phyloP scores from a whole-genome alignment of 2,888 invertebrate species.

The Tridacna gigas region DNA sequence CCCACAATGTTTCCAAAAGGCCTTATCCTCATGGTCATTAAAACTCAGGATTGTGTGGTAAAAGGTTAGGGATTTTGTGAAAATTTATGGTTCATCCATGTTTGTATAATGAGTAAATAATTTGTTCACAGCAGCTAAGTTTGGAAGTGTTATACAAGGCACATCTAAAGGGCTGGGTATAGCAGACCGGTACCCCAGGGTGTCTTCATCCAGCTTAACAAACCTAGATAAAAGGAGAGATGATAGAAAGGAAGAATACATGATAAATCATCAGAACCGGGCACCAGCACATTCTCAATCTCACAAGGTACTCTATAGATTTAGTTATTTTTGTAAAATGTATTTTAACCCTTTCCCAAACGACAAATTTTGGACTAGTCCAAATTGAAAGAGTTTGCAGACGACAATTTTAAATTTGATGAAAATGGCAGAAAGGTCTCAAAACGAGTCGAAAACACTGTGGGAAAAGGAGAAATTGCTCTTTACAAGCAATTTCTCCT shows the following conservation, averaged over 20 bases:
- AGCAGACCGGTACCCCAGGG: slow-evolving; percentile 63
- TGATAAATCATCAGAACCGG: slow-evolving; percentile 3
- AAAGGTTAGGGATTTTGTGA: not conserved
- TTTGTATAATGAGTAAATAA: not conserved
- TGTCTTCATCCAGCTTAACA: slow-evolving; percentile 31
- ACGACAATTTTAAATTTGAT: no score
- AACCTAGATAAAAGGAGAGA: slow-evolving; percentile 36
- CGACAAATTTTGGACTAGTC: no score
- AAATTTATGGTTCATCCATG: no score
- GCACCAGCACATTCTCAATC: slow-evolving; percentile 20
- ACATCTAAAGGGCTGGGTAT: slow-evolving; percentile 74
- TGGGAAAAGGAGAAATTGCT: no score
- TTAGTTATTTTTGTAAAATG: no score
- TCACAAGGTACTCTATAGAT: not conserved
- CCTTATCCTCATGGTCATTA: not conserved
- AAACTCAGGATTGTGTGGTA: not conserved
- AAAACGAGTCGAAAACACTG: no score
- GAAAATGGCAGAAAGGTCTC: no score
- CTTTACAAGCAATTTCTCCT: no score
- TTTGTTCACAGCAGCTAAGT: slow-evolving; percentile 67
- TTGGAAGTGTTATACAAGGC: slow-evolving; percentile 80
- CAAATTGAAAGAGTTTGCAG: no score
- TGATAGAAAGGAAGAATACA: slow-evolving; percentile 39
- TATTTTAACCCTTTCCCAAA: no score
- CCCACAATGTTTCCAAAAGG: not conserved